Evolutionary conservation across 1,140 invertebrate species (phyloP), one percentile per base, ranked within the genome.

Genomic region (Drosophila nigromelanica): DNA sequence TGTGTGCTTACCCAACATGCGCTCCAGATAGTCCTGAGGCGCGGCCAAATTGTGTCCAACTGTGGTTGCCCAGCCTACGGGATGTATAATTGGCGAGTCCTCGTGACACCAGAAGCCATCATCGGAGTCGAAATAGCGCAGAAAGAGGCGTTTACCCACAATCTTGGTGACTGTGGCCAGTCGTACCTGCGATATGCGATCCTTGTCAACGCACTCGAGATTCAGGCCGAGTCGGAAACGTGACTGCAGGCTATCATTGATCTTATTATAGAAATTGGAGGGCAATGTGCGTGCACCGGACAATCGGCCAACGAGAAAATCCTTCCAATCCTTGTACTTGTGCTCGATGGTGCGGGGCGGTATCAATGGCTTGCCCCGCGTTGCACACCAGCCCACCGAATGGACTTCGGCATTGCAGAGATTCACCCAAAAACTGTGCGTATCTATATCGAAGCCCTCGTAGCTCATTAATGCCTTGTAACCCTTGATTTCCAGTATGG

Each of bases 301-400:
- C 51, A 99, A 93, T 73, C 97, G 94, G 83, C 96, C 96, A 58
- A 98, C 96, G 30, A 99, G 92, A 92, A 98, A 99, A 85, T 97
- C 97, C 92, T 98, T 98, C 98, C 98, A 99, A 93, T 99, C 98
- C 80, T 94, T 95, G 92, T 98, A 97, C 93, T 98, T 98, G 87
- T 97, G 95, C 92, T 98, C 96, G 79, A 97, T 97, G 51, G 94
- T 96, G 92, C 96, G 96, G 12, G 98, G 98, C 59, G 98, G 98
- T 90, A 98, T 98, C 0, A 99, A 93, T 6, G 97, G 97, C 92
- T 98, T 98, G 15, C 98, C 98, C 74, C 98, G 95, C 0, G 97
- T 97, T 1, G 98, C 98, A 93, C 98, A 99, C 98, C 98, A 99
- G 14, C 98, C 98, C 42, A 99, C 97, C 27, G 97, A 97, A 93